Base-by-base conservation (phyloP, 2,888 invertebrate genomes). In the Elmis aenea region DNA sequence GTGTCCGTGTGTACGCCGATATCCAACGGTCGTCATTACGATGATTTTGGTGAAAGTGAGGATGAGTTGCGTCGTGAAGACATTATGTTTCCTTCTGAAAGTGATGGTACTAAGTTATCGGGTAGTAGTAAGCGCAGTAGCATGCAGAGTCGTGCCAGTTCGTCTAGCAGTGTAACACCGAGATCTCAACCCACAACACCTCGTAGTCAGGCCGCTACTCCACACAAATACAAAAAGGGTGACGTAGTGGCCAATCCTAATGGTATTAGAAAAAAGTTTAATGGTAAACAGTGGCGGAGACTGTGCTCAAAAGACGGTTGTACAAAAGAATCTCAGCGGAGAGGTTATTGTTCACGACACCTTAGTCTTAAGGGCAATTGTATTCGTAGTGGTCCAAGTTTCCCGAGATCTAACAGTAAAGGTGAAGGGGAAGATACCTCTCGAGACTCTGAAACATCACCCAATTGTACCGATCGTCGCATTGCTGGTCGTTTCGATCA, bases 261-360 rank as follows among this genome's bases (percentile, higher is more conserved):
- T 55, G 97, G 97, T 48, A 94, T 99, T 56, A 76, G 96, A 8
- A 99, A 99, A 73, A 99, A 97, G 73, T 99, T 94, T 70, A 99
- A 99, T 73, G 99, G 99, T 20, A 99, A 99, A 71, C 99, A 99
- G 67, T 99, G 97, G 99, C 79, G 97, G 45, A 77, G 97, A 56
- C 77, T 99, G 46, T 99, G 97, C 72, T 94, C 94, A 40, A 90
- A 89, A 67, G 90, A 91, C 58, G 89, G 90, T 35, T 97, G 96
- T 70, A 85, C 85, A 20, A 92, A 92, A 72, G 97, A 99, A 76
- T 96, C 96, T 59, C 97, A 99, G 71, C 76, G 97, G 21, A 77
- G 95, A 51, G 97, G 99, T 21, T 97, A 79, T 71, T 99, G 97
- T 68, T 99, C 97, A 12, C 73, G 97, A 31, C 97, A 99, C 71